Evolutionary conservation across 23 tunicate species (phyloP).

Genomic region (Styela clava): DNA sequence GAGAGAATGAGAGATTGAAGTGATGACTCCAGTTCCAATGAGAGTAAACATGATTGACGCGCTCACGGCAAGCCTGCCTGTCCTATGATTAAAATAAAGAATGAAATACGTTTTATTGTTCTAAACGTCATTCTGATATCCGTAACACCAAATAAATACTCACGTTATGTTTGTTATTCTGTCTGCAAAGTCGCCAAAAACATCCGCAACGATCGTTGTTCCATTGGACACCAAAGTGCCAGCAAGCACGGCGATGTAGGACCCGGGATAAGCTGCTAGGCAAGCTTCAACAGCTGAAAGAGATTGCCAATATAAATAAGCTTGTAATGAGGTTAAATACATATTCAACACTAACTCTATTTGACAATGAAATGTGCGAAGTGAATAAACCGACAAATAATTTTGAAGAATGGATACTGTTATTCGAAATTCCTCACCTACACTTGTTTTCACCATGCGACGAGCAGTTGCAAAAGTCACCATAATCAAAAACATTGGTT

Average conservation of each 20-base stretch:
- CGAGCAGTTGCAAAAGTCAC: conserved; percentile 45
- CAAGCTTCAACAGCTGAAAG: conserved; percentile 55
- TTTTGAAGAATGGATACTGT: no score
- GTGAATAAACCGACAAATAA: no score
- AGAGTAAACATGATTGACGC: conserved; percentile 26
- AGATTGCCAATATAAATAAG: background rate
- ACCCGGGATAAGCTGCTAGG: conserved; percentile 53
- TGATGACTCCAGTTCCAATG: background rate
- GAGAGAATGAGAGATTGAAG: conserved; percentile 2
- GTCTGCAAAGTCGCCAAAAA: conserved; percentile 79
- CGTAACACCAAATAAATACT: background rate
- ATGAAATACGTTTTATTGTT: no score
- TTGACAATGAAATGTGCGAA: no score
- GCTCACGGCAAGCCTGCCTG: background rate
- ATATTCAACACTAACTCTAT: no score
- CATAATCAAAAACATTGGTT: conserved; percentile 53
- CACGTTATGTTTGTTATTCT: conserved; percentile 17
- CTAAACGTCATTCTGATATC: no score
- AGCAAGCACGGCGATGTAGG: conserved; percentile 62
- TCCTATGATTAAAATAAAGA: background rate
- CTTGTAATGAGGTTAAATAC: no score
- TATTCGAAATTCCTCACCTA: no score
- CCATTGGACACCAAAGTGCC: conserved; percentile 85
- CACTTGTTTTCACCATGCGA: conserved; percentile 35
- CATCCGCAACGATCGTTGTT: conserved; percentile 37